Evolutionary conservation across 2,888 invertebrate genomes (phyloP).

Genomic region (Amphipyra tragopoginis): DNA sequence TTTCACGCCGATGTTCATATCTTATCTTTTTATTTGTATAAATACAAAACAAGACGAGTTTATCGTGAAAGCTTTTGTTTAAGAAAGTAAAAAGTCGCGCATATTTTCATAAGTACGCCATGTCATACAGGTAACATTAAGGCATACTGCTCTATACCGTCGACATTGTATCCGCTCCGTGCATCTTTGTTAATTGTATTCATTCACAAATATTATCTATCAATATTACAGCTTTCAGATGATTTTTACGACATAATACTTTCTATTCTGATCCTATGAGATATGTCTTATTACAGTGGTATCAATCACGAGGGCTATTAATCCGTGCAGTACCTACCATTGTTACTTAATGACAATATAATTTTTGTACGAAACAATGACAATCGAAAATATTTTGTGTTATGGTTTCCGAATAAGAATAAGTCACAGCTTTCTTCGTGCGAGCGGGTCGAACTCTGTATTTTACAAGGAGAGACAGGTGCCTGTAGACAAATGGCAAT

Average conservation of each 20-base stretch:
- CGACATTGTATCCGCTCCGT: neutral
- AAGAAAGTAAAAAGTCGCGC: neutral
- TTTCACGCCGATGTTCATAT: constrained; percentile 1
- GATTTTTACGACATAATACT: constrained; percentile 19
- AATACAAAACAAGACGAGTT: constrained; percentile 13
- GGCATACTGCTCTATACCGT: too few relatives aligned
- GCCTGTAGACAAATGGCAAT: too few relatives aligned
- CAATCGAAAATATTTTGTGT: neutral
- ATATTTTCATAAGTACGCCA: too few relatives aligned
- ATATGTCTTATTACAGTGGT: constrained; percentile 15
- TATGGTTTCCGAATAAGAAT: constrained; percentile 2
- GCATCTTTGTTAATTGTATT: neutral
- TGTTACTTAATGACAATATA: constrained; percentile 35
- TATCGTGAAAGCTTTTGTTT: constrained; percentile 18
- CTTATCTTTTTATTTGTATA: neutral
- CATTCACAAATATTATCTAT: constrained; percentile 11
- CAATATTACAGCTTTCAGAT: neutral
- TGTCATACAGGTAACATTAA: too few relatives aligned
- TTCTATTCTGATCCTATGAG: constrained; percentile 19
- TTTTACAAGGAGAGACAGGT: too few relatives aligned
- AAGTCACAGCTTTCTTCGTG: neutral
- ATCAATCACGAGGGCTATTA: constrained; percentile 19
- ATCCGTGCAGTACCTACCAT: constrained; percentile 7
- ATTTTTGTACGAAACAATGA: constrained; percentile 20
- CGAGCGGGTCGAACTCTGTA: neutral